phyloP scores from a whole-genome alignment of 2,113 vertebrate genomes.

The Myiozetetes cayanensis region DNA sequence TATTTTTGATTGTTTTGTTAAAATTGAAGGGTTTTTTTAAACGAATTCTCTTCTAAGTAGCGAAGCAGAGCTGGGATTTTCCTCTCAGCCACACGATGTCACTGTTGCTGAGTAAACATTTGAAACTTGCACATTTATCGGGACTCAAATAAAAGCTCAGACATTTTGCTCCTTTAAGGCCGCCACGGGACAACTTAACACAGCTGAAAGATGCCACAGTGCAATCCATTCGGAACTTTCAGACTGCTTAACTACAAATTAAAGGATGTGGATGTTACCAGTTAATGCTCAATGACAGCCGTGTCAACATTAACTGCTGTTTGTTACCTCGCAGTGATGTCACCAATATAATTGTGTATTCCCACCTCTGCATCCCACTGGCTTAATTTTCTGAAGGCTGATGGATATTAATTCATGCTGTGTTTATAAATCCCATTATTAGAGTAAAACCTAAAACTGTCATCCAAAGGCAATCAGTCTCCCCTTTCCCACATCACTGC shows the following conservation, averaged over 20 bases:
- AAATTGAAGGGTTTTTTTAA: neutral
- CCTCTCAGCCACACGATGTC: conserved; percentile 46
- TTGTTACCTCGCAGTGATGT: neutral
- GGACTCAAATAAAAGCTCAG: neutral
- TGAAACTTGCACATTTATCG: neutral
- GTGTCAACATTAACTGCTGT: fast-evolving
- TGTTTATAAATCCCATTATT: neutral
- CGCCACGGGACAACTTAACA: fast-evolving
- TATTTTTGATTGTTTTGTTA: neutral
- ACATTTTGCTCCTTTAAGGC: neutral
- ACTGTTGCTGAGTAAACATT: neutral
- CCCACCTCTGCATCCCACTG: no score
- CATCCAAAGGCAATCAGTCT: neutral
- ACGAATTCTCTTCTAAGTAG: no score
- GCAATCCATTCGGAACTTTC: neutral
- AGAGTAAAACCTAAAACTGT: neutral
- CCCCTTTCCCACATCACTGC: fast-evolving
- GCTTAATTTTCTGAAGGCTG: neutral
- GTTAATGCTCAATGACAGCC: fast-evolving
- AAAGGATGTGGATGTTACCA: fast-evolving
- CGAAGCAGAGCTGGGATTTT: neutral
- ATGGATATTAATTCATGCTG: neutral
- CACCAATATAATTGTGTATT: neutral
- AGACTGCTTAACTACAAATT: neutral
- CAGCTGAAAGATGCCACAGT: neutral